Evolutionary conservation across 2,797 vertebrate genomes (phyloP), one percentile per base, ranked within the genome.

Genomic region (Sarcophilus harrisii): DNA sequence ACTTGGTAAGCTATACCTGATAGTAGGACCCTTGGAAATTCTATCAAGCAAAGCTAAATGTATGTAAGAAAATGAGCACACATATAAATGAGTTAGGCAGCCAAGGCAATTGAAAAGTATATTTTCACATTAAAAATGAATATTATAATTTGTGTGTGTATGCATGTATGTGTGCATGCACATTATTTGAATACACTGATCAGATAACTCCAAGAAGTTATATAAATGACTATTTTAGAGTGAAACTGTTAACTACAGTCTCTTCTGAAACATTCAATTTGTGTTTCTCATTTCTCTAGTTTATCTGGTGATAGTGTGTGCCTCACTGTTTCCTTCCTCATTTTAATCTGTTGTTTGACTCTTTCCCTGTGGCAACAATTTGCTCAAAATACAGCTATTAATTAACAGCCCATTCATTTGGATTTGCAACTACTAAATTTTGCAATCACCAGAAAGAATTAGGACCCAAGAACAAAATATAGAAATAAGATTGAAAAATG

Each of bases 61-160:
- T 93, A 45, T 18, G 11, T 92, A 93, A 96, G 10, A 58, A 96
- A 95, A 95, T 38, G 57, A 54, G 54, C 3, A 90, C 0, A 13
- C 0, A 4, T n/a, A 66, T 66, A 95, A 96, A 92, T 91, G 13
- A 54, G 8, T 18, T 89, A 5, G 0, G 29, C 32, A 58, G n/a
- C 12, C 90, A 95, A 92, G 95, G 32, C 5, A 27, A 94, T 58
- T 91, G 58, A 57, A 54, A 92, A 59, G 45, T 58, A 32, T 29
- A 91, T 90, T 55, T 11, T 49, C 90, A 93, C 59, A 92, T 30
- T 57, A 90, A 93, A 95, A 45, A 92, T 59, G 38, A n/a, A 14
- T 32, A 49, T 0, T 28, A 21, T 92, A 6, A 27, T 92, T 73
- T 52, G 30, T 16, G 4, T 32, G 57, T 60, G 59, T 12, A 3